Evolutionary conservation across 23 tunicate genomes (phyloP), one percentile per base, ranked within the genome.

Genomic region (Trididemnum nubilum): DNA sequence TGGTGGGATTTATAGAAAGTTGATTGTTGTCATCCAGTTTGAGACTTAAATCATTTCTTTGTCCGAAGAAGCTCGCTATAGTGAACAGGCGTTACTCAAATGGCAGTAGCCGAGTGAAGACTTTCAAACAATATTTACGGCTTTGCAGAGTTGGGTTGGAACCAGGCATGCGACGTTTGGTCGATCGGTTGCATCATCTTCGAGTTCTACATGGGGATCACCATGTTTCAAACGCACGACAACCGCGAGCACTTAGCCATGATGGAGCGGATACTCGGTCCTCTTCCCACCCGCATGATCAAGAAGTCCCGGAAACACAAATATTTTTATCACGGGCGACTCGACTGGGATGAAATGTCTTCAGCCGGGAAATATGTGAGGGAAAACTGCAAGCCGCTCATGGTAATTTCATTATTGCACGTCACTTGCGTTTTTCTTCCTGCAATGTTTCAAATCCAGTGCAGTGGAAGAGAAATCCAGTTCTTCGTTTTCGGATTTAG

Each of bases 171-270:
- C 71, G 99, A 96, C 76, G 99, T 96, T 24, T 96, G 99, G 99
- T 92, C 97, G 26, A 96, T 96, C 39, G 99, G 99, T 51, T 89
- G 96, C 73, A 96, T 96, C 51, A 91, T 96, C 19, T 96, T 96
- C 65, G 99, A 96, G 83, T 96, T 87, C 65, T 96, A 96, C 81
- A 96, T 91, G 99, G 99, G 99, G 18, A 84, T 91, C 34, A 96
- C 99, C 0, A 96, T 96, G 99, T 96, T 96, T 67, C 99, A 96
- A 87, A 96, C 99, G 2, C 99, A 96, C 72, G 99, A 96, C 44
- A 96, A 96, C 66, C 85, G 96, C 3, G 99, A 96, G 76, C 99
- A 96, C 57, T 79, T 96, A 0, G 99, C 99, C 18, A 96, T 96
- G 99, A 96, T 96, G 99, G 97, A 96, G 38, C 76, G 99, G 12